Conservation (phyloP, 2,797 vertebrate genomes). For the Sebastes minor region DNA sequence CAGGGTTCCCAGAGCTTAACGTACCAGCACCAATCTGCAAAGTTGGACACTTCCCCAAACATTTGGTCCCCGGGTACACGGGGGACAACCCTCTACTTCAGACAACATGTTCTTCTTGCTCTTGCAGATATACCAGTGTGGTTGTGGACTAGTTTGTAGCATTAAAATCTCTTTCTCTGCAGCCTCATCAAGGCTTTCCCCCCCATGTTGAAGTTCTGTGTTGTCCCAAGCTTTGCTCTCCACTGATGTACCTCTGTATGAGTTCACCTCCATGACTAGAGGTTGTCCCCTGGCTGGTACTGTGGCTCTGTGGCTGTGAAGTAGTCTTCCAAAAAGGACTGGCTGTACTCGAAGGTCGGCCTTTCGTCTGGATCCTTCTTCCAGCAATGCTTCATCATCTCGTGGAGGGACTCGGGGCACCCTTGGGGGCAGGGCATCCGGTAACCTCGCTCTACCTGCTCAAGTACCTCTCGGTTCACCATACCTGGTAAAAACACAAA, state of each 20-base stretch:
- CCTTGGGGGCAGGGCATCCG: constrained; percentile 97
- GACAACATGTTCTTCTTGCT: constrained; percentile 14
- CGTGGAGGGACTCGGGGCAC: constrained; percentile 95
- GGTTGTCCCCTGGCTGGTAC: constrained; percentile 98
- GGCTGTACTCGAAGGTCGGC: constrained; percentile 97
- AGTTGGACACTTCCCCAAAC: constrained; percentile 20
- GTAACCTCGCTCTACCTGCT: constrained; percentile 97
- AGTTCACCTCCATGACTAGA: constrained; percentile 78
- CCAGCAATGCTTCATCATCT: constrained; percentile 97
- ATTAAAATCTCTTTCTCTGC: constrained; percentile 22
- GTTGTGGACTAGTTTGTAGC: constrained; percentile 29
- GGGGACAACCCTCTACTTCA: constrained; percentile 33
- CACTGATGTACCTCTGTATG: constrained; percentile 5
- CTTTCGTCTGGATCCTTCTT: constrained; percentile 97
- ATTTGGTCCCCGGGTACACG: constrained; percentile 22
- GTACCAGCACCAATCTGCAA: constrained; percentile 38
- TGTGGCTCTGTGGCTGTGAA: constrained; percentile 99
- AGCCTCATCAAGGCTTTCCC: constrained; percentile 9
- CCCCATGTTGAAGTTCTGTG: constrained; percentile 9
- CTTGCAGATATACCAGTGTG: constrained; percentile 33
- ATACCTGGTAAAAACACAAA: constrained; percentile 82
- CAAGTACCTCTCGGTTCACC: constrained; percentile 97
- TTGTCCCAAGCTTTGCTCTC: constrained; percentile 26
- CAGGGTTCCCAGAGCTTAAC: constrained; percentile 50
- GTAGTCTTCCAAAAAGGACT: constrained; percentile 99